phyloP scores from a whole-genome alignment of 2,797 vertebrate genomes.

The Psittacula derbiana region DNA sequence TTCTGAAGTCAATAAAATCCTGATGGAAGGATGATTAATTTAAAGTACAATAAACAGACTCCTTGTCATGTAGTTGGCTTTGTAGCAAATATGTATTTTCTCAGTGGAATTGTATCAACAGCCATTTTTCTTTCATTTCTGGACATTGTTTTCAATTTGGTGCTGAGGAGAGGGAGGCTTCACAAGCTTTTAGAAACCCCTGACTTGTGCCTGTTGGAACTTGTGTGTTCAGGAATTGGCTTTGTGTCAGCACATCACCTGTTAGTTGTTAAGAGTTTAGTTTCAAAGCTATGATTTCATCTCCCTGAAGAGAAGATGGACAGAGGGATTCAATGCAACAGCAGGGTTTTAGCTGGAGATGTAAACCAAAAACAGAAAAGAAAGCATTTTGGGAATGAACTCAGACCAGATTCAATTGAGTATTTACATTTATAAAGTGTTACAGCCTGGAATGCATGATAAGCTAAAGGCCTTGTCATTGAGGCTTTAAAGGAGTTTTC shows the following conservation, averaged over 20 bases:
- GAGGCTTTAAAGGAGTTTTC: neutral
- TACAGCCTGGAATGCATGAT: neutral
- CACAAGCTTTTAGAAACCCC: constrained; percentile 33
- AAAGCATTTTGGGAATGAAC: constrained; percentile 16
- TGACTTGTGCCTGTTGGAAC: constrained; percentile 52
- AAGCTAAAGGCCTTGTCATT: constrained; percentile 34
- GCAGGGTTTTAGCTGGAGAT: constrained; percentile 17
- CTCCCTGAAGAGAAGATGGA: constrained; percentile 70
- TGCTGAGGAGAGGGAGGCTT: constrained; percentile 53
- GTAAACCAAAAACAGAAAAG: neutral
- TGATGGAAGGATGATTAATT: constrained; percentile 53
- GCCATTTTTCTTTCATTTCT: constrained; percentile 69
- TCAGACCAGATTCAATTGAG: constrained; percentile 44
- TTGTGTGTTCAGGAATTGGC: constrained; percentile 60
- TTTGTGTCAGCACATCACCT: constrained; percentile 69
- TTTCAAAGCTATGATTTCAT: constrained; percentile 78
- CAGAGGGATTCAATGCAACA: constrained; percentile 43
- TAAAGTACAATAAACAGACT: constrained; percentile 69
- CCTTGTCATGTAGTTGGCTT: constrained; percentile 59
- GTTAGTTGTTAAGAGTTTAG: constrained; percentile 76
- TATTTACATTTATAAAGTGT: constrained; percentile 37
- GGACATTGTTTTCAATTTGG: constrained; percentile 61
- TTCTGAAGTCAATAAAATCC: constrained; percentile 67
- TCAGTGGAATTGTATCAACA: constrained; percentile 61
- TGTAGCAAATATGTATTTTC: constrained; percentile 61